Evolutionary conservation across 1,140 invertebrate genomes (phyloP).

Genomic region (Periplaneta americana): DNA sequence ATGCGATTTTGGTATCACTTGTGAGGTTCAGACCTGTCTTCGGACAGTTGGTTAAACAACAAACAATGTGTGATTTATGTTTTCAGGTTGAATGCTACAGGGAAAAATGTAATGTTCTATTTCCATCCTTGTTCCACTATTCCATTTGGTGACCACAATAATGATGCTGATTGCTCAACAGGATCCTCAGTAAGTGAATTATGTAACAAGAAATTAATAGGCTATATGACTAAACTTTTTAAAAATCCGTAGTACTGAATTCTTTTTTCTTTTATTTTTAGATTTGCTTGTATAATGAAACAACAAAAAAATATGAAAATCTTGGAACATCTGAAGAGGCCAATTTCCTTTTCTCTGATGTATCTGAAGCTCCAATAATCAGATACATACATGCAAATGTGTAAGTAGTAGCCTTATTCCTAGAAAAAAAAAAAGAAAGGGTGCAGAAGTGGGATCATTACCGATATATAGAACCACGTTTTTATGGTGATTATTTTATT

Average conservation of each 20-base stretch:
- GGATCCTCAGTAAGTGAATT: slow-evolving; percentile 9
- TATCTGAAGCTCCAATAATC: background rate
- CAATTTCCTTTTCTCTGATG: background rate
- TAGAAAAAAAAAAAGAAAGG: too few species aligned
- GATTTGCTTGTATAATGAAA: background rate
- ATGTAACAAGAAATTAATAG: background rate
- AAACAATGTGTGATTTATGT: background rate
- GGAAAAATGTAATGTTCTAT: slow-evolving; percentile 3
- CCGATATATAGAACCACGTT: too few species aligned
- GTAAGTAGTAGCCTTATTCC: too few species aligned
- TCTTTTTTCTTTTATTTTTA: background rate
- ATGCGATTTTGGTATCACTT: too few species aligned
- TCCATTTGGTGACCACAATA: background rate
- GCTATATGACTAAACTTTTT: too few species aligned
- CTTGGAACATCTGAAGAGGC: background rate
- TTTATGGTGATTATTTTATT: too few species aligned
- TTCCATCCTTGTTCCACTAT: slow-evolving; percentile 8
- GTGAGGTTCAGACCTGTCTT: too few species aligned
- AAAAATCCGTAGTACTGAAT: too few species aligned
- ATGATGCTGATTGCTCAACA: background rate
- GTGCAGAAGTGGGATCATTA: too few species aligned
- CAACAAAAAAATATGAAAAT: background rate
- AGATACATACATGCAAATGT: background rate
- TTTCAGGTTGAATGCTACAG: slow-evolving; percentile 6
- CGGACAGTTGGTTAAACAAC: too few species aligned